Evolutionary conservation across 1,140 invertebrate genomes (phyloP), one percentile per base, ranked within the genome.

Genomic region (Sitobion miscanthi): DNA sequence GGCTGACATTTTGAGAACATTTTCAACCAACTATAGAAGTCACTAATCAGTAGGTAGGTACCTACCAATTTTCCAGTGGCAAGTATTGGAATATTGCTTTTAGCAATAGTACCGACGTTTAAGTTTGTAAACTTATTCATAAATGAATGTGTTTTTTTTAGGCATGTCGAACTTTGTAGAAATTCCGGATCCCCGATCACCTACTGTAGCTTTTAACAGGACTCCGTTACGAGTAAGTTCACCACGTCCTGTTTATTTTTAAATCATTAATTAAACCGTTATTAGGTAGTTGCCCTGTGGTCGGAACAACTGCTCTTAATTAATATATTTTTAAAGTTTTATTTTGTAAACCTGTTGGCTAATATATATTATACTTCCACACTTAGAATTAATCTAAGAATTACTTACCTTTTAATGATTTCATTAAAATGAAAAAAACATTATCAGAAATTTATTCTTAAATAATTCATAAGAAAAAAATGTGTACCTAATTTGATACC

Each of bases 201-300:
- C 91, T 25, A 57, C 91, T 4, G 49, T 45, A 8, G 91, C 57
- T 14, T 86, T 93, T 93, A n/a, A 54, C 47, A 85, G 91, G 86
- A 93, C 91, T 86, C 91, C 91, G n/a, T 45, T 93, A 85, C 49
- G 91, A 8, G 91, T 93, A 86, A 93, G 82, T 91, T 20, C 30
- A 25, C 35, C 54, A 42, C 23, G 21, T 38, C 21, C 17, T 82
- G 14, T 38, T 82, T 1, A 38, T 82, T 17, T n/a, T 82, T 38
- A 38, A 38, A 82, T 35, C 4, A 86, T n/a, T 14, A 69, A 77
- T 77, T n/a, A 77, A 17, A 9, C 25, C 0, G 57, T 62, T 9
- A 62, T 11, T 30, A 7, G 8, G 9, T 62, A 69, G 3, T 69
- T 14, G 9, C 3, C 11, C 4, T n/a, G 4, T n/a, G 62, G 4